phyloP scores from a whole-genome alignment of 2,888 invertebrate genomes.

The Sphaeridia pumilis region DNA sequence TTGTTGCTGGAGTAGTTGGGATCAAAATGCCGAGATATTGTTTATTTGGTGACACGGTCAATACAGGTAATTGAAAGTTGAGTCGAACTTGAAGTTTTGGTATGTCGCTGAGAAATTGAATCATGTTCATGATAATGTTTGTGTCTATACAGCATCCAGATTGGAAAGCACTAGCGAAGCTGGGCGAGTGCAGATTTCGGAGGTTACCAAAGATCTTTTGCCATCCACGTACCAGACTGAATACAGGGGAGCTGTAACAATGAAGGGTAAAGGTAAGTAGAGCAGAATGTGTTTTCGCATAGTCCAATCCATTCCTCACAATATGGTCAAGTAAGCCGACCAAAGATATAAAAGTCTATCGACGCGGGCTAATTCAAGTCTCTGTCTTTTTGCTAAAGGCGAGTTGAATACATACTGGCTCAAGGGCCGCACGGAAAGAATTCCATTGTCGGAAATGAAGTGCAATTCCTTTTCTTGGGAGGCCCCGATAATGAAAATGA shows the following conservation, averaged over 20 bases:
- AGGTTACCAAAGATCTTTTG: constrained; percentile 67
- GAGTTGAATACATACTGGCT: constrained; percentile 85
- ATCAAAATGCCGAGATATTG: constrained; percentile 82
- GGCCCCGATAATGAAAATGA: constrained; percentile 3
- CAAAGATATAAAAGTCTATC: no score
- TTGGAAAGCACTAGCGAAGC: constrained; percentile 89
- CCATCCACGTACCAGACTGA: constrained; percentile 50
- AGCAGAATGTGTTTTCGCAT: background rate
- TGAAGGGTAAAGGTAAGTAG: constrained; percentile 72
- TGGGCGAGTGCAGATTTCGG: constrained; percentile 90
- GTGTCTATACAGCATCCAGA: constrained; percentile 57
- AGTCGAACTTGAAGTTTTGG: background rate
- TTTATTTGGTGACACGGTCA: constrained; percentile 80
- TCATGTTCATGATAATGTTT: no score
- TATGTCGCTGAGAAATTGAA: background rate
- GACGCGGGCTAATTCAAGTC: no score
- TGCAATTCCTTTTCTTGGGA: constrained; percentile 22
- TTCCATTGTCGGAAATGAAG: constrained; percentile 40
- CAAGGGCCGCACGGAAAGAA: constrained; percentile 56
- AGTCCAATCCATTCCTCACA: no score
- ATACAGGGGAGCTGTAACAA: constrained; percentile 38
- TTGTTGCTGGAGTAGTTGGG: constrained; percentile 87
- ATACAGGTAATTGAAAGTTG: constrained; percentile 45
- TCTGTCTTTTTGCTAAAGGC: no score
- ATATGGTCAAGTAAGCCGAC: no score